Evolutionary conservation across 1,140 invertebrate genomes (phyloP), one percentile per base, ranked within the genome.

Genomic region (Caligus rogercresseyi): DNA sequence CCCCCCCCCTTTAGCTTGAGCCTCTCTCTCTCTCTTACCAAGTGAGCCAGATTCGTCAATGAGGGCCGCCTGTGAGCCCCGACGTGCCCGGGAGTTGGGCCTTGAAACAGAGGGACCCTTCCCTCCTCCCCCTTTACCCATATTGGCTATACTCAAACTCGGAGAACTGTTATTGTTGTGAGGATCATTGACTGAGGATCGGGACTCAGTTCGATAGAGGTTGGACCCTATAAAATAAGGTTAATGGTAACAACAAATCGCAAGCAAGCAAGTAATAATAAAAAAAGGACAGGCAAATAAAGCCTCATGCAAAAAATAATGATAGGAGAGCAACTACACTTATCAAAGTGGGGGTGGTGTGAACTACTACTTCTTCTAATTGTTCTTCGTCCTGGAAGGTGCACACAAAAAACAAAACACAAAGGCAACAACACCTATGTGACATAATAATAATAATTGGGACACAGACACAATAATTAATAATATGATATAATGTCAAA

Each of bases 281-380:
- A 25, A 25, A 18, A 26, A n/a, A 64, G 43, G 51, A 62, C 7
- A 64, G n/a, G 19, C 53, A 15, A 64, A 51, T 52, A n/a, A n/a
- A n/a, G n/a, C 7, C 18, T 61, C 51, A 20, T 53, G 15, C 20
- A 61, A 16, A 53, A 13, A 54, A 13, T 53, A 53, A 61, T 26
- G 31, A 43, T 11, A 43, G 31, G n/a, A 7, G n/a, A 43, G n/a
- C 31, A n/a, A n/a, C n/a, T n/a, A n/a, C n/a, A n/a, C n/a, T n/a
- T n/a, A n/a, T n/a, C n/a, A n/a, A n/a, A n/a, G n/a, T n/a, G n/a
- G n/a, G n/a, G n/a, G n/a, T n/a, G n/a, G n/a, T n/a, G n/a, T n/a
- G n/a, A n/a, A n/a, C n/a, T n/a, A n/a, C n/a, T n/a, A n/a, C n/a
- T n/a, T n/a, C n/a, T n/a, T n/a, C n/a, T n/a, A n/a, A n/a, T n/a